A percentile compares a stretch with the other conserved stretches of the same genome.
phyloP scores from a whole-genome alignment of 1,140 invertebrate species.

The Eumaeus atala region DNA sequence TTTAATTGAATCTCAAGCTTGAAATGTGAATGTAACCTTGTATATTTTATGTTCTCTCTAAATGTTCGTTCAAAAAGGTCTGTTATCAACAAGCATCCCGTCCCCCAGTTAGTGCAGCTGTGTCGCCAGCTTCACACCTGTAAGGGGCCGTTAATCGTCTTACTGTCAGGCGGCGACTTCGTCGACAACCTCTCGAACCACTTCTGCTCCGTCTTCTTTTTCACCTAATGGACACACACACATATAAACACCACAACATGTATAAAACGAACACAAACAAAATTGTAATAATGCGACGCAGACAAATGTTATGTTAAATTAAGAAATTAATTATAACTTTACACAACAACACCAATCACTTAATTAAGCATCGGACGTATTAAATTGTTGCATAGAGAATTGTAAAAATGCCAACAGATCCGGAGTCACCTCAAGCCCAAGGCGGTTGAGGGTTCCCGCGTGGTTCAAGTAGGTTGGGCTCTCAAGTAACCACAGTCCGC shows the following conservation, averaged over 20 bases:
- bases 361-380: too few relatives aligned
- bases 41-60: background rate
- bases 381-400: too few relatives aligned
- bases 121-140: slow-evolving; percentile 44
- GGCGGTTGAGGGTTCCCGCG: too few relatives aligned
- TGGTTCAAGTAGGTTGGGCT: too few relatives aligned
- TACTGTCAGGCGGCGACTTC: slow-evolving; percentile 42
- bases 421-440: too few relatives aligned
- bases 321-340: background rate
- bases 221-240: slow-evolving; percentile 45
- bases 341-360: background rate
- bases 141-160: slow-evolving; percentile 40
- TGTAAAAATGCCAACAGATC: too few relatives aligned
- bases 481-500: too few relatives aligned
- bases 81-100: background rate
- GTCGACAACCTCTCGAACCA: slow-evolving; percentile 64
- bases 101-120: slow-evolving; percentile 27
- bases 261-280: background rate
- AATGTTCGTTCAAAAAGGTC: slow-evolving; percentile 3
- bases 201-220: slow-evolving; percentile 47
- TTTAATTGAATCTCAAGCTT: background rate
- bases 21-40: background rate
- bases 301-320: background rate
- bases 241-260: slow-evolving; percentile 15
- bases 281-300: too few relatives aligned